These are phyloP conservation scores for Ophthalmolycus amberensis DNA, from an alignment of 2,113 vertebrate species.

Conservation along the genomic window DNA sequence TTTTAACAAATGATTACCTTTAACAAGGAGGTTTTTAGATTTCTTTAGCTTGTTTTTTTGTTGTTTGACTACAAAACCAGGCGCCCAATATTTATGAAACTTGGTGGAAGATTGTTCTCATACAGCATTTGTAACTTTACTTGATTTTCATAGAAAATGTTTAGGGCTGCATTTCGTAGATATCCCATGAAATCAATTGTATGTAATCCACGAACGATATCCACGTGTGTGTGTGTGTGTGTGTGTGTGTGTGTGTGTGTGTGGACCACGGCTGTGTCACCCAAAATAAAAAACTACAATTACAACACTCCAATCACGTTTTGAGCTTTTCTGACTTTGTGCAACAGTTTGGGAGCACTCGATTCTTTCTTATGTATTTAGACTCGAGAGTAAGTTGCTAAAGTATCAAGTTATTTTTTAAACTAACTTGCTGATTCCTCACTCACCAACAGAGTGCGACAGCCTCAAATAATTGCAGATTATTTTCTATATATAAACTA, in stretches of 20 bases:
- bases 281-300: not conserved
- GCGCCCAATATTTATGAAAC: not conserved
- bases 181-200: not conserved
- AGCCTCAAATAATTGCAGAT: too few relatives aligned
- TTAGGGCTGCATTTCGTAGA: not conserved
- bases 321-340: not conserved
- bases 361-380: not conserved
- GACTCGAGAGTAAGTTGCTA: not conserved
- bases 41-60: not conserved
- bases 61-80: not conserved
- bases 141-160: too few relatives aligned
- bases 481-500: too few relatives aligned
- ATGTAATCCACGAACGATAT: not conserved
- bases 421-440: not conserved
- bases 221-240: too few relatives aligned
- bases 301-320: too few relatives aligned
- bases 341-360: not conserved
- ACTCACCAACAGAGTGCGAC: not conserved
- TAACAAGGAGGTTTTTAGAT: not conserved
- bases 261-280: too few relatives aligned
- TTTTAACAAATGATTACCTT: not conserved
- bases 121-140: not conserved
- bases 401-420: not conserved
- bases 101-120: not conserved
- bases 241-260: not conserved